Evolutionary conservation across 2,113 vertebrate species (phyloP).

Genomic region (Hypanus sabinus): DNA sequence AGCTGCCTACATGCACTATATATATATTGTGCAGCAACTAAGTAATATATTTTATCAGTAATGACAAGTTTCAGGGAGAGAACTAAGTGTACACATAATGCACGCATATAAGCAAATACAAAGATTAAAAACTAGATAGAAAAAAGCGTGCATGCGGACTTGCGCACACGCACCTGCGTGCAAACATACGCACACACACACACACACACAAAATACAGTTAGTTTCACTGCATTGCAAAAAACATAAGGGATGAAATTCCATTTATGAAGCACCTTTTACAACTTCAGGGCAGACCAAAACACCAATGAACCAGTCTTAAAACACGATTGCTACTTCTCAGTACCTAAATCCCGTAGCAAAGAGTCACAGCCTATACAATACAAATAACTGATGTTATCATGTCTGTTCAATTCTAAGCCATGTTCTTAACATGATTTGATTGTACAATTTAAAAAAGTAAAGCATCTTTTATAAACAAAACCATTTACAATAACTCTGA

Average conservation of each 20-base stretch:
- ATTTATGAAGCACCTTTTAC: background rate
- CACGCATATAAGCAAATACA: background rate
- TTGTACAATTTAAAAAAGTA: background rate
- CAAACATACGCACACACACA: background rate
- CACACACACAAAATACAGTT: background rate
- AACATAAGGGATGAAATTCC: background rate
- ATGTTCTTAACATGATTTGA: too few species aligned
- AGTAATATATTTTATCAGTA: conserved; percentile 9
- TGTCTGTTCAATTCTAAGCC: too few species aligned
- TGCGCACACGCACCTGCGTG: too few species aligned
- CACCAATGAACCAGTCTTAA: background rate
- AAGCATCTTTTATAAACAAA: background rate
- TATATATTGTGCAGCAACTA: background rate
- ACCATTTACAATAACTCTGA: background rate
- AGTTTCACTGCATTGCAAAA: background rate
- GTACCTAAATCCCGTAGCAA: background rate
- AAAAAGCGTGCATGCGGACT: too few species aligned
- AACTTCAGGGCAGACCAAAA: background rate
- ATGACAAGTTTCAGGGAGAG: background rate
- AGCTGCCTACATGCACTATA: background rate
- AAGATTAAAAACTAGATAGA: background rate
- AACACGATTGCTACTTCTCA: background rate
- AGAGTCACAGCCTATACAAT: background rate
- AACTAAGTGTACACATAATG: background rate
- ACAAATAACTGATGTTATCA: background rate